Conservation (phyloP, 2,888 invertebrate genomes). For the Eugnorisma glareosa region DNA sequence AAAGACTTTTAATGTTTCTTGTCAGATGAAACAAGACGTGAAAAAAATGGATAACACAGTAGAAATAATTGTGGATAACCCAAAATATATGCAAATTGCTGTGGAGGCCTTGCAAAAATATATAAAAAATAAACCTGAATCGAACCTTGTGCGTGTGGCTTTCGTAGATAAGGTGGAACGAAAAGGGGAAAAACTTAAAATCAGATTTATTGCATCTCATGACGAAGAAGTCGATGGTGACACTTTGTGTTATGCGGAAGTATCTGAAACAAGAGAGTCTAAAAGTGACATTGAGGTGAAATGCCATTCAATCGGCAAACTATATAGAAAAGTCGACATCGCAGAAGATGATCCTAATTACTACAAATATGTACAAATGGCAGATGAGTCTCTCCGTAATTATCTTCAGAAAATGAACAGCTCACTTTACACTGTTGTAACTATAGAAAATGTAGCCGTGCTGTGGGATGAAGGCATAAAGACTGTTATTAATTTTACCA, state of each 20-base stretch:
- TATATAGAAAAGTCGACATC: constrained; percentile 27
- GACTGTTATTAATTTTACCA: constrained; percentile 63
- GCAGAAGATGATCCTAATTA: constrained; percentile 46
- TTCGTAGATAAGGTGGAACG: constrained; percentile 52
- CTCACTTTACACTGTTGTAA: constrained; percentile 43
- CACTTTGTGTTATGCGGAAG: constrained; percentile 53
- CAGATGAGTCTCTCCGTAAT: constrained; percentile 70
- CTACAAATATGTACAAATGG: constrained; percentile 67
- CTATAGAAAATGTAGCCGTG: constrained; percentile 46
- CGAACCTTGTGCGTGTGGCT: constrained; percentile 48
- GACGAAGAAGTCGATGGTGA: constrained; percentile 49
- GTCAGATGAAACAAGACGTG: constrained; percentile 22
- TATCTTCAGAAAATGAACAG: constrained; percentile 52
- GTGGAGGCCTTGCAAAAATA: constrained; percentile 71
- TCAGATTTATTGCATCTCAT: constrained; percentile 49
- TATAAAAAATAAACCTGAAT: constrained; percentile 56
- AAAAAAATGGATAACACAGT: neutral
- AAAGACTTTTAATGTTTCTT: constrained; percentile 47
- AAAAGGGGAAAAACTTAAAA: constrained; percentile 1
- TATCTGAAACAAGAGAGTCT: constrained; percentile 1
- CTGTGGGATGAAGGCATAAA: constrained; percentile 63
- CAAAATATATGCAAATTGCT: constrained; percentile 62
- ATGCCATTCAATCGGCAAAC: constrained; percentile 45
- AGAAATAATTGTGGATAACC: constrained; percentile 17
- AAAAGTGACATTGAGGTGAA: constrained; percentile 38